Evolutionary conservation across 1,140 invertebrate genomes (phyloP).

Genomic region (Daktulosphaira vitifoliae): DNA sequence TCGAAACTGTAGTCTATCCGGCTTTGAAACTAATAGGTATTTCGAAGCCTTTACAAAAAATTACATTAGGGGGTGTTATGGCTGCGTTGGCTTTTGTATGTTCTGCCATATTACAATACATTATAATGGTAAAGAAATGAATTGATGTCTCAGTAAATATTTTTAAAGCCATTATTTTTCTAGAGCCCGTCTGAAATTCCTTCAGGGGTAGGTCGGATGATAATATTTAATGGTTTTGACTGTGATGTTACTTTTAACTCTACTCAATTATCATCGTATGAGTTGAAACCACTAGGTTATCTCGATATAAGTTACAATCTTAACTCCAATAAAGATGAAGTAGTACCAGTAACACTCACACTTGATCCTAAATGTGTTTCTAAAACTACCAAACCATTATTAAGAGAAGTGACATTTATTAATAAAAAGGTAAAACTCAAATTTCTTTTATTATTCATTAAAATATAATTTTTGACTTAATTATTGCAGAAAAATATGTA

Average conservation of each 20-base stretch:
- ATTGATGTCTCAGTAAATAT: neutral
- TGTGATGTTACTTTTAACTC: slow-evolving; percentile 29
- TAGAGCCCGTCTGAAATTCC: neutral
- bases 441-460: no score
- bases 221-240: slow-evolving; percentile 58
- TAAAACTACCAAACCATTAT: neutral
- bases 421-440: neutral
- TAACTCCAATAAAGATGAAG: neutral
- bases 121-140: slow-evolving; percentile 49
- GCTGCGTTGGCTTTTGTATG: slow-evolving; percentile 58
- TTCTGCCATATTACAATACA: slow-evolving; percentile 57
- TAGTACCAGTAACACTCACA: neutral
- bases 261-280: slow-evolving; percentile 37
- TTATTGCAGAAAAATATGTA: neutral
- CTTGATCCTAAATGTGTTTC: neutral
- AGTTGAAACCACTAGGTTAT: neutral
- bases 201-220: slow-evolving; percentile 52
- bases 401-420: neutral
- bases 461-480: neutral
- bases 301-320: neutral
- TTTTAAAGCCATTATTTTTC: neutral
- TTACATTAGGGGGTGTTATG: slow-evolving; percentile 56
- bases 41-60: slow-evolving; percentile 50
- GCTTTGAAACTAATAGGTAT: slow-evolving; percentile 39
- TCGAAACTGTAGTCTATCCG: slow-evolving; percentile 55